Percentiles rank a stretch among this genome's conserved stretches.
Conservation (phyloP, 2,888 invertebrate species). For the Synergus umbraculus region DNA sequence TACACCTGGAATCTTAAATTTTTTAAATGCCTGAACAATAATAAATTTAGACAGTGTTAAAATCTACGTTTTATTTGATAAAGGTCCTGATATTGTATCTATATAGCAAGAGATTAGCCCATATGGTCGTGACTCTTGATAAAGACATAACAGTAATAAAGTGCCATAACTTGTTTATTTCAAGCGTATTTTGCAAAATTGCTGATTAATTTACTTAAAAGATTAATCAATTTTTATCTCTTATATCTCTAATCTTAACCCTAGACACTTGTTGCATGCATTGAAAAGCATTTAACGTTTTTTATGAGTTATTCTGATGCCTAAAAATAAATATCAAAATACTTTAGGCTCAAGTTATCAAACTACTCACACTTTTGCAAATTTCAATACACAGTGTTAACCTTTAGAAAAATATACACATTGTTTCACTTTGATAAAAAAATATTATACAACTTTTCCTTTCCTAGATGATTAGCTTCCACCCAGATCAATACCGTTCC, state of each 20-base stretch:
- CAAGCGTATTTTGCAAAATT: too few relatives aligned
- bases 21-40: neutral
- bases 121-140: neutral
- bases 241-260: too few relatives aligned
- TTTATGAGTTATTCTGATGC: too few relatives aligned
- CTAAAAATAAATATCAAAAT: neutral
- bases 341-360: slow-evolving; percentile 2
- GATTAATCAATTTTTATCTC: too few relatives aligned
- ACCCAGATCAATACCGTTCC: neutral
- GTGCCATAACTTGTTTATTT: neutral
- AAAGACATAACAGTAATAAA: neutral
- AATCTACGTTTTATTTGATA: neutral
- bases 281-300: too few relatives aligned
- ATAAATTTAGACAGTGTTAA: neutral
- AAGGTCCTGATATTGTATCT: neutral
- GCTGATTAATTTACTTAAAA: too few relatives aligned
- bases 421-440: neutral
- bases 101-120: neutral
- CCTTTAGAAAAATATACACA: neutral
- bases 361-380: neutral
- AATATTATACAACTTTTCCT: neutral
- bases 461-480: neutral
- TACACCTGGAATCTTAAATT: neutral
- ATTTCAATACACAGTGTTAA: neutral
- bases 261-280: too few relatives aligned